Percentiles rank a stretch among this genome's conserved stretches.
These are phyloP conservation scores for Hassar affinis DNA, from an alignment of 2,113 vertebrate genomes.

Conservation along the genomic window DNA sequence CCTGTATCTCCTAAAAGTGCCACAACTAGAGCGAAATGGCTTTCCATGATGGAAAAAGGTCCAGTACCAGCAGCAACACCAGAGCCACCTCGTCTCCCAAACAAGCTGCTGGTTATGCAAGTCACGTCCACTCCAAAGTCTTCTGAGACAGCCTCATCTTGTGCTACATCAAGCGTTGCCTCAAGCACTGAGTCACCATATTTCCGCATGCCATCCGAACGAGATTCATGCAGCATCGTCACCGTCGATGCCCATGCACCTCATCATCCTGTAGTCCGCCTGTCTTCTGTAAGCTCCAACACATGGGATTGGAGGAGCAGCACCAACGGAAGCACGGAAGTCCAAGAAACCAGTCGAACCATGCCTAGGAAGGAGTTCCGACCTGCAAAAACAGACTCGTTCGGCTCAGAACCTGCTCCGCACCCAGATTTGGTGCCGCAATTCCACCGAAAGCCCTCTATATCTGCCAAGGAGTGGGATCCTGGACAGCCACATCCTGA, in stretches of 20 bases:
- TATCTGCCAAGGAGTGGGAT: constrained; percentile 61
- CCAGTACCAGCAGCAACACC: constrained; percentile 60
- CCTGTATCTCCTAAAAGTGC: constrained; percentile 80
- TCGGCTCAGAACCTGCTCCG: constrained; percentile 70
- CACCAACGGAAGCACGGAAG: constrained; percentile 65
- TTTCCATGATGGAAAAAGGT: constrained; percentile 90
- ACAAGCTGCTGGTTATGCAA: constrained; percentile 93
- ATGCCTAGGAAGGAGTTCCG: constrained; percentile 76
- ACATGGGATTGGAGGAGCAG: constrained; percentile 86
- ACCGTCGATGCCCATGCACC: constrained; percentile 92
- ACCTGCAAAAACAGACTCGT: constrained; percentile 74
- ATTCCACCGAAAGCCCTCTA: constrained; percentile 74
- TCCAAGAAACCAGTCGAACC: constrained; percentile 73
- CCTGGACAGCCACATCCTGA: constrained; percentile 57
- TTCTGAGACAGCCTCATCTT: constrained; percentile 79
- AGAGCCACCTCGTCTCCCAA: constrained; percentile 80
- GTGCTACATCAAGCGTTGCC: constrained; percentile 77
- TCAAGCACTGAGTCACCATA: constrained; percentile 90
- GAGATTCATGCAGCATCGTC: constrained; percentile 88
- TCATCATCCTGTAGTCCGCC: constrained; percentile 88
- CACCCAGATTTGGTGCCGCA: constrained; percentile 79
- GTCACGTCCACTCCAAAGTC: constrained; percentile 94
- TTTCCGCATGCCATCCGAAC: constrained; percentile 86
- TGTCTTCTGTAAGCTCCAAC: constrained; percentile 79
- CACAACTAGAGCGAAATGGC: constrained; percentile 92